A percentile compares a stretch with the other conserved stretches of the same genome.
phyloP scores from a whole-genome alignment of 1,140 invertebrate genomes.

The Globodera ellingtonae region DNA sequence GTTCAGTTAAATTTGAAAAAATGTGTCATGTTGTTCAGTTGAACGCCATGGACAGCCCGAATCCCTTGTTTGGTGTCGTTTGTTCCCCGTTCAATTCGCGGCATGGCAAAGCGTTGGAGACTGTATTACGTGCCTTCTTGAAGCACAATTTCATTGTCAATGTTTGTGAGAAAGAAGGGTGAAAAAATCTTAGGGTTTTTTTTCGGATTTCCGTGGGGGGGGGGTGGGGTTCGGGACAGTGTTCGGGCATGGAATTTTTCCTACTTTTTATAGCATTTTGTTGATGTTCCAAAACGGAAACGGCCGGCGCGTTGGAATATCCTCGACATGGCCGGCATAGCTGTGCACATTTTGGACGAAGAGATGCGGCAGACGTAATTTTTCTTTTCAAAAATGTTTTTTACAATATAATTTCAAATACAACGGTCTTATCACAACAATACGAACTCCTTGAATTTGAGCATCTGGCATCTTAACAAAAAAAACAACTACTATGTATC shows the following conservation, averaged over 20 bases:
- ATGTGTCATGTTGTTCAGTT: background rate
- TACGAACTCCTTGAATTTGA: background rate
- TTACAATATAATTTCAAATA: background rate
- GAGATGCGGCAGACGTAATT: constrained; percentile 9
- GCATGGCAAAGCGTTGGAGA: constrained; percentile 18
- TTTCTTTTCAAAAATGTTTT: background rate
- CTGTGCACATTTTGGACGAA: constrained; percentile 20
- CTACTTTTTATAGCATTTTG: background rate
- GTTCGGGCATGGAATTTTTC: background rate
- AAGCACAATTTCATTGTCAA: constrained; percentile 17
- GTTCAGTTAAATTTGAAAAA: too few relatives aligned
- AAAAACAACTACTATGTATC: too few relatives aligned
- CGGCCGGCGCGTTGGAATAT: constrained; percentile 3
- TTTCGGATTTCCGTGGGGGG: too few relatives aligned
- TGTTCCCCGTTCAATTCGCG: constrained; percentile 19
- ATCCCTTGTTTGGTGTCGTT: background rate
- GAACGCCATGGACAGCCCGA: background rate
- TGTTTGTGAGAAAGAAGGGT: background rate
- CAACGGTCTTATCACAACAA: too few relatives aligned
- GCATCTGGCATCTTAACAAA: too few relatives aligned
- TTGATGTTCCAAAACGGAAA: background rate
- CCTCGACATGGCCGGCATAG: background rate
- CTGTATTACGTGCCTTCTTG: constrained; percentile 10
- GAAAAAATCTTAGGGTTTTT: background rate
- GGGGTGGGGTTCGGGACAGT: too few relatives aligned